Percentiles rank a stretch among this genome's conserved stretches.
phyloP scores from a whole-genome alignment of 2,888 invertebrate genomes.

The Synergus gifuensis region DNA sequence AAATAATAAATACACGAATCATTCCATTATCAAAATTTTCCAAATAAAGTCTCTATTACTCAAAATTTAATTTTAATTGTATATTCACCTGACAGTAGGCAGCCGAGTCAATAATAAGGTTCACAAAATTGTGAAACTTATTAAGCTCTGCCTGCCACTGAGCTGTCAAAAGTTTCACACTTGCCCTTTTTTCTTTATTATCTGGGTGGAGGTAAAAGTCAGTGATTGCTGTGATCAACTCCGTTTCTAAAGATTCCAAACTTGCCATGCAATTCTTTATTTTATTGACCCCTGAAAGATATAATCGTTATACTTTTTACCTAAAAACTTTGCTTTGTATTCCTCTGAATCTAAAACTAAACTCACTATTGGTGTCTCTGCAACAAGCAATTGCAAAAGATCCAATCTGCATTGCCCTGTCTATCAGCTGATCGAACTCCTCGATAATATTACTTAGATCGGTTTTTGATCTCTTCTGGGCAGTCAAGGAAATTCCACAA shows the following conservation, averaged over 20 bases:
- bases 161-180: conserved; percentile 78
- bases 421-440: conserved; percentile 84
- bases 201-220: conserved; percentile 78
- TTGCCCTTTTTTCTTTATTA: conserved; percentile 79
- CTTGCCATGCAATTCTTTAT: conserved; percentile 84
- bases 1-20: conserved; percentile 11
- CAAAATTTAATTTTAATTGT: conserved; percentile 8
- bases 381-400: conserved; percentile 85
- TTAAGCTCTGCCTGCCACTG: conserved; percentile 82
- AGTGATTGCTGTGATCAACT: conserved; percentile 82
- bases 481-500: conserved; percentile 70
- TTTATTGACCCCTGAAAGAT: conserved; percentile 80
- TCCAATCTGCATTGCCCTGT: conserved; percentile 84
- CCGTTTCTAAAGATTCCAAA: conserved; percentile 84
- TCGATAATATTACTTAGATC: conserved; percentile 80
- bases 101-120: conserved; percentile 84
- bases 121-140: conserved; percentile 81
- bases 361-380: conserved; percentile 74
- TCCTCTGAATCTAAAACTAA: conserved; percentile 9
- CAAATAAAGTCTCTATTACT: not conserved
- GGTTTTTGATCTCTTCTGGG: conserved; percentile 63
- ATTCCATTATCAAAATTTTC: not conserved
- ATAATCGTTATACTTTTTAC: conserved; percentile 16
- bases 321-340: not conserved
- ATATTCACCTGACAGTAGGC: conserved; percentile 83